Conservation (phyloP, 2,113 vertebrate species). For the Ranitomeya variabilis region DNA sequence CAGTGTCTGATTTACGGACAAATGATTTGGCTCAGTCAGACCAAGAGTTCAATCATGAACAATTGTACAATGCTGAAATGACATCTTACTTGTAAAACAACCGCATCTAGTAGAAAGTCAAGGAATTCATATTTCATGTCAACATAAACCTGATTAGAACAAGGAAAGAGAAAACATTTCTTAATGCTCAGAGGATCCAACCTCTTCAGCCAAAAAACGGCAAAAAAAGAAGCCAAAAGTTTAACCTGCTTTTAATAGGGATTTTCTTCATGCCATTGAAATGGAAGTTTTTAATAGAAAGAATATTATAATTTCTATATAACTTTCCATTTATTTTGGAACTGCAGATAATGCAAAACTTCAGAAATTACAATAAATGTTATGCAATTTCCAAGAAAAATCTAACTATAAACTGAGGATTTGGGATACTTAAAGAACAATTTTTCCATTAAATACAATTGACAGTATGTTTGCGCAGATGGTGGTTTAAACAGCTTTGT, state of each 20-base stretch:
- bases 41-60: neutral
- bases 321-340: neutral
- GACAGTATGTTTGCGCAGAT: neutral
- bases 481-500: neutral
- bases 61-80: neutral
- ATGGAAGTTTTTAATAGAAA: conserved; percentile 38
- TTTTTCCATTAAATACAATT: conserved; percentile 11
- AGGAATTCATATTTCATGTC: neutral
- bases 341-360: neutral
- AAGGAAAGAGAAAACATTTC: conserved; percentile 27
- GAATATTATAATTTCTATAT: conserved; percentile 1
- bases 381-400: conserved; percentile 5
- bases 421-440: conserved; percentile 14
- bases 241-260: conserved; percentile 24
- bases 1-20: neutral
- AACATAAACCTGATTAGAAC: neutral
- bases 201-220: neutral
- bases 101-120: neutral
- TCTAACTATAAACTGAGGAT: conserved; percentile 19
- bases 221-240: neutral
- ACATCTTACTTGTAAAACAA: neutral
- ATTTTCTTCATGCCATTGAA: neutral
- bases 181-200: neutral
- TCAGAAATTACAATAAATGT: neutral
- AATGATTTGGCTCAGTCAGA: neutral